Percentiles rank a stretch among this genome's conserved stretches.
These are phyloP conservation scores for Urechis unicinctus DNA, from an alignment of 2,888 invertebrate species.

Conservation along the genomic window DNA sequence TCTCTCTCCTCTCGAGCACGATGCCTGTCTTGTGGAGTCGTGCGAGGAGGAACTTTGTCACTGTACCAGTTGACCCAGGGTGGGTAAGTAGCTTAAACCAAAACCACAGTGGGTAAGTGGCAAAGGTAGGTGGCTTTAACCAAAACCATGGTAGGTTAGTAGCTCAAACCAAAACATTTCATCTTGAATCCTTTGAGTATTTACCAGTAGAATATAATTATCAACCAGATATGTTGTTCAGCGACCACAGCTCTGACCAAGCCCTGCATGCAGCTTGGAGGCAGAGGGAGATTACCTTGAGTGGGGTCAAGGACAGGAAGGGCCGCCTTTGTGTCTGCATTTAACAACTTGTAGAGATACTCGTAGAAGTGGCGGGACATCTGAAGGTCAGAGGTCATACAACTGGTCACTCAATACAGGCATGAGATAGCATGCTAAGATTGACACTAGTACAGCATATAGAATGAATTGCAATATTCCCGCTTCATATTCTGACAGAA, in stretches of 20 bases:
- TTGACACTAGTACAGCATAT: no score
- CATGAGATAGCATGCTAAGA: no score
- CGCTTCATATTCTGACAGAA: not conserved
- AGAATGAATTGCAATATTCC: no score
- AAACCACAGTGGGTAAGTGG: no score
- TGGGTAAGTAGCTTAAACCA: constrained; percentile 30
- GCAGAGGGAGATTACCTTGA: constrained; percentile 30
- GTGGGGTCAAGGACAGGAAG: constrained; percentile 47
- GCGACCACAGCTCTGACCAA: no score
- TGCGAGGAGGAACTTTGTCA: constrained; percentile 40
- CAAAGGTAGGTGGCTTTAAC: constrained; percentile 32
- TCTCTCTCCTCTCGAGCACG: constrained; percentile 39
- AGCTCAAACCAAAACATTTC: no score
- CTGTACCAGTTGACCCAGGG: constrained; percentile 47
- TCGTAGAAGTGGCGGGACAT: constrained; percentile 35
- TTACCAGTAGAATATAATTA: no score
- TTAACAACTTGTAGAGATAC: constrained; percentile 33
- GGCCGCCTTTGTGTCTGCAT: constrained; percentile 37
- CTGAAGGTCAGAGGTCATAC: constrained; percentile 21
- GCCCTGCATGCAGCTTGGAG: not conserved
- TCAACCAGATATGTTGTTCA: no score
- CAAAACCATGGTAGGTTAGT: no score
- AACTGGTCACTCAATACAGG: no score
- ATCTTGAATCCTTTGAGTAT: no score
- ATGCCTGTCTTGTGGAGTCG: constrained; percentile 34